Evolutionary conservation across 2,888 invertebrate species (phyloP), one percentile per base, ranked within the genome.

Genomic region (Chymomyza procnemis): DNA sequence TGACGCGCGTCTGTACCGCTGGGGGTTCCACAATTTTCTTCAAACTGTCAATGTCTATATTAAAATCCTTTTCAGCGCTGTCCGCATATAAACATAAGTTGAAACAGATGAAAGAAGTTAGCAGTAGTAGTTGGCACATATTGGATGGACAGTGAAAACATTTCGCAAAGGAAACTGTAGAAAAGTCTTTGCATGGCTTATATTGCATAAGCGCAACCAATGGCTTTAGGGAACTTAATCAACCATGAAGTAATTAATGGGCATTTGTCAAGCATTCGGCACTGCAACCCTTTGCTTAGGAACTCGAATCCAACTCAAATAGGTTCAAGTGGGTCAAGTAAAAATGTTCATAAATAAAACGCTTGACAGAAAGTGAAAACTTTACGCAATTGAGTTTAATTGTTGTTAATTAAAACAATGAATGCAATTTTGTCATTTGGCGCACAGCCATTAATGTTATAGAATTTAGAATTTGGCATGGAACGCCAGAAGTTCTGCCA

Each of bases 371-470:
- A 50, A 50, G 16, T 16, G 50, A 6, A 18, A 41, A 16, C 52
- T 30, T 30, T 26, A 72, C 41, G 18, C 66, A 79, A 81, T 79
- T 79, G 73, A n/a, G n/a, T 74, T 74, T 70, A 80, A 82, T 85
- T 85, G 69, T 46, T 48, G 69, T 57, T 80, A 75, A 85, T 79
- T 82, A 59, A 65, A 64, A 67, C 30, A 19, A 63, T 66, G 41
- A 59, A 73, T 68, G 67, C 79, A 56, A 57, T 70, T 69, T 64
- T 16, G 52, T 72, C 54, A 41, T 41, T 41, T 41, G 34, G 34
- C 34, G 34, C 34, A 9, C 34, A 41, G 34, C 34, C 34, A 41
- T 41, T 12, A 41, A 41, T 12, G 34, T 12, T 12, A 12, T 41
- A 12, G 12, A 41, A 9, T 41, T 41, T 41, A 41, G 12, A 12